Evolutionary conservation across 2,888 invertebrate genomes (phyloP), one percentile per base, ranked within the genome.

Genomic region (Dynastes maya): DNA sequence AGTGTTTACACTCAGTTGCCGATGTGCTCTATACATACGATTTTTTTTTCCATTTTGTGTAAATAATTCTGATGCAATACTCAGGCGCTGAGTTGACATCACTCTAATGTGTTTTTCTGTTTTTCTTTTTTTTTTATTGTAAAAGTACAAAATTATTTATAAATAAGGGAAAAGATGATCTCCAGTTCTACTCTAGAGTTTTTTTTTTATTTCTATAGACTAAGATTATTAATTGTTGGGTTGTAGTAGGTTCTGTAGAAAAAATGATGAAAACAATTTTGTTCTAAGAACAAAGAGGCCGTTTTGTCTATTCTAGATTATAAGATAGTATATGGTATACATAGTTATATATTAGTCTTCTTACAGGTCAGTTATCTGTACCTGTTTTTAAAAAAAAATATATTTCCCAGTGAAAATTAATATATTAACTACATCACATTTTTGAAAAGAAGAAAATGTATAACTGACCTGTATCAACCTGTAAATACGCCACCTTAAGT

Each of bases 81-180:
- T 79, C 72, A 22, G 70, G 65, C 72, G 55, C 65, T 76, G 79
- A 72, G 79, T 72, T 55, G 65, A 58, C 74, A 51, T 63, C 61
- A 27, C 79, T 79, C 76, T 75, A 22, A 58, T n/a, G 16, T 58
- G 22, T 58, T 58, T 22, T 58, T 58, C 55, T 58, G 55, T 72
- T 72, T 72, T 5, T 49, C 22, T 58, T 53, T 76, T 80, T 74
- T 77, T 77, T 79, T 79, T 65, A 72, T 82, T 81, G 74, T 78
- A 85, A 87, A 87, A 88, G 88, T 88, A 88, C 88, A 88, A 88
- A 88, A 87, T 88, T 88, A 86, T 86, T 87, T 87, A 86, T 80
- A 81, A 82, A 82, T 82, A 81, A 82, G 83, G 81, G 82, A 83
- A 86, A 86, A 85, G 86, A 85, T 87, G 88, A 88, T 88, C 88